Conservation (phyloP, 2,888 invertebrate genomes). For the Podotricha telesiphe region DNA sequence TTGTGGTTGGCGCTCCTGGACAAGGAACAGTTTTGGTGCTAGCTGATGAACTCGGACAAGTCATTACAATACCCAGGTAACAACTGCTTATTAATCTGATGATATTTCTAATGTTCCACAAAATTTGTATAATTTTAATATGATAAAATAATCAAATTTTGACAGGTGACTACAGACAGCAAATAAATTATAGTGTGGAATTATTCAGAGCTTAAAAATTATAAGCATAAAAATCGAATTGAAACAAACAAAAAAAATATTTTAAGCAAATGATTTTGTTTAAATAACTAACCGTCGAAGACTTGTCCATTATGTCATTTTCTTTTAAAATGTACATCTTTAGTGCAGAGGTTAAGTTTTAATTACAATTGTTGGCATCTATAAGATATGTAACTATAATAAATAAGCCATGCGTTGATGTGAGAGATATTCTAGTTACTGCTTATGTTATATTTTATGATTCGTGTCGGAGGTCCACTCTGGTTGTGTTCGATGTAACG, state of each 20-base stretch:
- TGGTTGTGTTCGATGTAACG: slow-evolving; percentile 57
- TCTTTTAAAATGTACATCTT: not conserved
- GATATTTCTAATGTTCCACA: not conserved
- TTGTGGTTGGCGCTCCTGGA: slow-evolving; percentile 77
- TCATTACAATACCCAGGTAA: slow-evolving; percentile 87
- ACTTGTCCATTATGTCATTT: too few species aligned
- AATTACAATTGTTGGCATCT: slow-evolving; percentile 53
- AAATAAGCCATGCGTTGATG: slow-evolving; percentile 59
- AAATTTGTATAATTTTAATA: too few species aligned
- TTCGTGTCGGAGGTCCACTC: slow-evolving; percentile 66
- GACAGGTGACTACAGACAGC: not conserved
- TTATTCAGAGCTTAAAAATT: not conserved
- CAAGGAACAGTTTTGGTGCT: slow-evolving; percentile 87
- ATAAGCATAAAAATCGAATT: not conserved
- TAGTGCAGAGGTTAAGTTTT: not conserved
- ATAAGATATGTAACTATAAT: slow-evolving; percentile 51
- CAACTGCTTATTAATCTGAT: slow-evolving; percentile 29
- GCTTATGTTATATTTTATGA: slow-evolving; percentile 54
- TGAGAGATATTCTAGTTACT: slow-evolving; percentile 53
- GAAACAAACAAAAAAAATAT: not conserved
- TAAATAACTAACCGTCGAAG: too few species aligned
- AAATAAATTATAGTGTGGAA: not conserved
- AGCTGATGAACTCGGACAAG: slow-evolving; percentile 87
- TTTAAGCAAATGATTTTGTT: too few species aligned
- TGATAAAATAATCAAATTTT: not conserved